Percentiles rank a stretch among this genome's conserved stretches.
These are phyloP conservation scores for Heteractis magnifica DNA, from an alignment of 92 coral and sea anemone genomes.

Conservation along the genomic window DNA sequence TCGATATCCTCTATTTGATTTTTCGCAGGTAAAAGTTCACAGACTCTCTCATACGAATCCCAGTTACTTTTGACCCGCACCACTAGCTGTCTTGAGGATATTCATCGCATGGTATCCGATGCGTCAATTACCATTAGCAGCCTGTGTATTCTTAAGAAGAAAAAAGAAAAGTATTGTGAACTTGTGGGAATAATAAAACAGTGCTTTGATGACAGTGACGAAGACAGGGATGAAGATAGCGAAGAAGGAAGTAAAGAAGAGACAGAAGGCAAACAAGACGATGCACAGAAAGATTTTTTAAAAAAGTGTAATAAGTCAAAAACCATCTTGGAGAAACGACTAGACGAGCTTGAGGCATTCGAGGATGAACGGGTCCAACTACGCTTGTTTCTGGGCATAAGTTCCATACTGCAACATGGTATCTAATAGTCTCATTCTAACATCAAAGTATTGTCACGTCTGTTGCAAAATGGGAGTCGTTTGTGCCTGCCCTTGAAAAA, in stretches of 20 bases:
- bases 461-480: too few relatives aligned
- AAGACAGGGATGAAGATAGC: background rate
- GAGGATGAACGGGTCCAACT: constrained; percentile 38
- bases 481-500: too few relatives aligned
- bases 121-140: constrained; percentile 27
- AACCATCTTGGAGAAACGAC: constrained; percentile 15
- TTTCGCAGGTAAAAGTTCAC: background rate
- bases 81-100: constrained; percentile 47
- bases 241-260: background rate
- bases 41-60: constrained; percentile 33
- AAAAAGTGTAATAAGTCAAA: background rate
- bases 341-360: constrained; percentile 53
- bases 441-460: background rate
- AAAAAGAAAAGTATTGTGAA: constrained; percentile 31
- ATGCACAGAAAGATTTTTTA: background rate
- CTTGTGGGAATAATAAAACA: constrained; percentile 24
- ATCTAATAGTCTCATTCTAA: background rate
- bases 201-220: background rate
- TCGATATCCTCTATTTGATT: background rate
- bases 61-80: constrained; percentile 44
- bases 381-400: constrained; percentile 38
- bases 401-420: constrained; percentile 51
- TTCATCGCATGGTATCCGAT: constrained; percentile 28
- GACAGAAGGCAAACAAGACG: background rate
- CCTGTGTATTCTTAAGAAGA: constrained; percentile 32